Percentiles rank a stretch among this genome's conserved stretches.
These are phyloP conservation scores for Todiramphus saurophagus DNA, from an alignment of 2,113 vertebrate genomes.

Conservation along the genomic window DNA sequence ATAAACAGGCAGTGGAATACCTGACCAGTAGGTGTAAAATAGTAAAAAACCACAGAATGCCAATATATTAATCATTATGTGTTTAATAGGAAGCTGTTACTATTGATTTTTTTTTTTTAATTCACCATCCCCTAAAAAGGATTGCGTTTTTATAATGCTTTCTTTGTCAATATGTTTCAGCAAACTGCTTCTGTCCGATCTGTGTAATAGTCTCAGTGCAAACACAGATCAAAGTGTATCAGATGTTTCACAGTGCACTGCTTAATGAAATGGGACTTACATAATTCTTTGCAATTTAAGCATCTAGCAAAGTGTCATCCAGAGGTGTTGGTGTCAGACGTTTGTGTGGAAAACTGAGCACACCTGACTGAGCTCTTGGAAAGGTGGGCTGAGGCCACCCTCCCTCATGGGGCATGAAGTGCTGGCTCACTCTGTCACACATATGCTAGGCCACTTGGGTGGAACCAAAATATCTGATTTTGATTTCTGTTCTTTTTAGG, in stretches of 20 bases:
- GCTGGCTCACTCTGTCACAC: accelerated
- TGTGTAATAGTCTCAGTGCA: neutral
- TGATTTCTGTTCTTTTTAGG: neutral
- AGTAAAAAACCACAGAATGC: neutral
- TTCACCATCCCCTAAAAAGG: neutral
- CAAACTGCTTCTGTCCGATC: neutral
- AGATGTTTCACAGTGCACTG: neutral
- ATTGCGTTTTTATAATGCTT: neutral
- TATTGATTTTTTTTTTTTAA: neutral
- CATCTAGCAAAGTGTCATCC: neutral
- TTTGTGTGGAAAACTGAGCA: neutral
- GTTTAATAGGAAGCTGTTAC: neutral
- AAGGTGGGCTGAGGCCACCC: neutral
- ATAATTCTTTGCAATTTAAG: conserved; percentile 18
- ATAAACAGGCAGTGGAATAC: neutral
- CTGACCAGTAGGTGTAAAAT: neutral
- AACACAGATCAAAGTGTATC: neutral
- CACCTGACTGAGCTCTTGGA: neutral
- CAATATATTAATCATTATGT: neutral
- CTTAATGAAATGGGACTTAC: neutral
- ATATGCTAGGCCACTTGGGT: accelerated
- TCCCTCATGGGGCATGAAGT: accelerated
- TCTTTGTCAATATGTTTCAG: neutral
- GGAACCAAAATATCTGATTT: neutral
- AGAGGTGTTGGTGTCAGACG: neutral